Base-by-base conservation (phyloP, 2,113 vertebrate genomes). In the Seriola rivoliana region DNA sequence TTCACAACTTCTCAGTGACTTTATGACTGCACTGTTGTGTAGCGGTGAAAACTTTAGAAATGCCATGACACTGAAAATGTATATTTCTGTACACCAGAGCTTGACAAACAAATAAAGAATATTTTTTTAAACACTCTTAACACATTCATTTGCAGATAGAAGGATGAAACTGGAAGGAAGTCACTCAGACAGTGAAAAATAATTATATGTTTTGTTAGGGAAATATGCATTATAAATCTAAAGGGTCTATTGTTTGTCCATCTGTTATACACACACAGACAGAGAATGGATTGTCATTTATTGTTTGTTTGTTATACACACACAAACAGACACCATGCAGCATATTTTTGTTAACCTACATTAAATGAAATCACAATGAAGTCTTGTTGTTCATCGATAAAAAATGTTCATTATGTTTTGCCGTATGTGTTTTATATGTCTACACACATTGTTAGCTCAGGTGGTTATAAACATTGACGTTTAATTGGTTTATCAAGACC, bases 11-110 rank as follows among this genome's bases (percentile, higher is more conserved):
- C 10, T n/a, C 9, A 23, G 6, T 29, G 40, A 54, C 25, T 52
- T 66, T 23, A 19, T 34, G 40, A 55, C 21, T 60, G 11, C 9
- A 36, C 10, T 71, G n/a, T 16, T 34, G 11, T 62, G 64, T 23
- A 48, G 40, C 52, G 38, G 19, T 44, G 25, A 75, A 75, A 60
- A 77, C 32, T 59, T 78, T 25, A 40, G 11, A 25, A 59, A 64
- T 55, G 62, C 36, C 46, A 23, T 58, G n/a, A 40, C 65, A 55
- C 4, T 74, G 13, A 36, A 65, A 68, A 42, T 21, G 16, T 59
- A 48, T 58, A 63, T 76, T 80, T 60, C 29, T 68, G 19, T 21
- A 34, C 13, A 70, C 1, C 16, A 60, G 4, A 66, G 32, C 17
- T 50, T 48, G 38, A 69, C 5, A 57, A 62, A 63, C 23, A 71